These are phyloP conservation scores for Drosophila miranda DNA, from an alignment of 1,140 invertebrate species.

Conservation along the genomic window DNA sequence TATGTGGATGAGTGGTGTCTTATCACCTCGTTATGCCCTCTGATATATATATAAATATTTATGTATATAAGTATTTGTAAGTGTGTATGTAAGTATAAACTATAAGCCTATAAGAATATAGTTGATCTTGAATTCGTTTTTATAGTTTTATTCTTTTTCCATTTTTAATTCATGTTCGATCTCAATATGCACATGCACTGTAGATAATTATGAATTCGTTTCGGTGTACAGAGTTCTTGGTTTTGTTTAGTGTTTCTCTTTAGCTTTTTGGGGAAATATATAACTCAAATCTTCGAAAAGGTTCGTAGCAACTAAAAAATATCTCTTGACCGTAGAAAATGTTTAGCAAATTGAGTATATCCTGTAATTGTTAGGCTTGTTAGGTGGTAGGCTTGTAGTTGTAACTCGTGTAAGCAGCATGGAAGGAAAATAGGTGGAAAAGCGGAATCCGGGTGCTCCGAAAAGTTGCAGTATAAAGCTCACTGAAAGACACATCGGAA, in stretches of 20 bases:
- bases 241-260: slow-evolving; percentile 71
- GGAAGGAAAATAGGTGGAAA: slow-evolving; percentile 41
- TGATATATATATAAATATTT: slow-evolving; percentile 52
- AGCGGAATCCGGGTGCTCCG: slow-evolving; percentile 23
- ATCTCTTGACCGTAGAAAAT: slow-evolving; percentile 25
- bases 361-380: slow-evolving; percentile 37
- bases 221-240: slow-evolving; percentile 81
- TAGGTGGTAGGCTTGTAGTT: slow-evolving; percentile 6
- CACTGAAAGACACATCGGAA: slow-evolving; percentile 47
- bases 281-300: slow-evolving; percentile 55
- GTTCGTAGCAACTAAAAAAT: slow-evolving; percentile 51
- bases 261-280: slow-evolving; percentile 39
- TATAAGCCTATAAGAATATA: slow-evolving; percentile 81
- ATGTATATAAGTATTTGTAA: slow-evolving; percentile 57
- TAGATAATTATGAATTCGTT: slow-evolving; percentile 78
- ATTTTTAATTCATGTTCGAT: slow-evolving; percentile 37
- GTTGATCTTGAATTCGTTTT: slow-evolving; percentile 56
- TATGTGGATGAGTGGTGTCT: slow-evolving; percentile 46
- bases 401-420: slow-evolving; percentile 65
- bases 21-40: slow-evolving; percentile 60
- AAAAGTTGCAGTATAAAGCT: slow-evolving; percentile 52
- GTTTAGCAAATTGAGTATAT: slow-evolving; percentile 36
- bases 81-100: slow-evolving; percentile 74
- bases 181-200: slow-evolving; percentile 69
- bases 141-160: slow-evolving; percentile 40